Evolutionary conservation across 2,797 vertebrate genomes (phyloP), one percentile per base, ranked within the genome.

Genomic region (Lindbergichthys nudifrons): DNA sequence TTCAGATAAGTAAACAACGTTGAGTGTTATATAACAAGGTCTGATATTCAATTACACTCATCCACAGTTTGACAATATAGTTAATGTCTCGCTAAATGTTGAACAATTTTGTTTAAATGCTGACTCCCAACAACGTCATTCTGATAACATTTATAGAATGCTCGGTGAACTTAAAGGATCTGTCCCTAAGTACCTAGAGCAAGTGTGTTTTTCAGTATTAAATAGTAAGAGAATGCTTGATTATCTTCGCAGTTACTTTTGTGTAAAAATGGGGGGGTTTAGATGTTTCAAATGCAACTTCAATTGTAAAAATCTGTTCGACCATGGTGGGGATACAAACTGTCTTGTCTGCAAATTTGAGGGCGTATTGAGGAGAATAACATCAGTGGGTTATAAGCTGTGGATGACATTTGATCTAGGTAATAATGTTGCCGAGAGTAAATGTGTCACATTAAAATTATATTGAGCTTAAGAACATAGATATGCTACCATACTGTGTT

Each of bases 1-100:
- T 1, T 23, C 18, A 15, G 69, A 83, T 82, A 73, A 75, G 54
- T 36, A 8, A 70, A 65, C 47, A 79, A 46, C 52, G 62, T 62
- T 7, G 1, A 45, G 14, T 4, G 36, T 30, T 18, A 26, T 52
- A 23, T 14, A 13, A 1, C 16, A 12, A 1, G 3, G 2, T 18
- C 13, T 30, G 39, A 73, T 13, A 26, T 36, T 15, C 1, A 15
- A 23, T 30, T 3, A 10, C 0, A 8, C 7, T 1, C 0, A 19
- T 7, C 0, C 4, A 10, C 54, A 46, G 11, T 18, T 18, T 30
- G 5, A 63, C 0, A 16, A 0, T 45, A 10, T 26, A 16, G 6
- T 18, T 11, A 0, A 5, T 39, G 7, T 66, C 1, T 58, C 1
- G 10, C 1, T 45, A 15, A 3, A 30, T 52, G 11, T 39, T 6